Conservation (phyloP, 2,797 vertebrate species). For the Ciconia nigra region DNA sequence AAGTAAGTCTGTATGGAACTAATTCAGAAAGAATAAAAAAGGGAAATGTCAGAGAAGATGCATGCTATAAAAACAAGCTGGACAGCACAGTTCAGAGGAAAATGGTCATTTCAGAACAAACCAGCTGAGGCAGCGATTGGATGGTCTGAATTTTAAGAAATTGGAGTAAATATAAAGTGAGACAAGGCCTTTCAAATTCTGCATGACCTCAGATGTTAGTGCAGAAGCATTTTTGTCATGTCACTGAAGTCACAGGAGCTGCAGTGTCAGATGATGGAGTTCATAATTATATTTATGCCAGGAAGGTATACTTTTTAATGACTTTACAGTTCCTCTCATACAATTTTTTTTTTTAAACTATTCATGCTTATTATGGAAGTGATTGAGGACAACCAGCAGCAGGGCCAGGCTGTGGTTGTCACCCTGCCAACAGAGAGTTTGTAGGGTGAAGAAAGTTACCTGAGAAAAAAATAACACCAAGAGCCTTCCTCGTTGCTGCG, state of each 20-base stretch:
- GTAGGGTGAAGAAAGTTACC: background rate
- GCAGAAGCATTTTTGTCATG: background rate
- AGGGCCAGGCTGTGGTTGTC: background rate
- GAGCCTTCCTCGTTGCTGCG: accelerated
- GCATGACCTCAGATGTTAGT: background rate
- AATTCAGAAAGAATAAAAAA: background rate
- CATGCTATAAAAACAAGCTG: background rate
- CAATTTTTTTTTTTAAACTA: background rate
- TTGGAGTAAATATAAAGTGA: background rate
- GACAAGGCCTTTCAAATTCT: background rate
- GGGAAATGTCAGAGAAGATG: background rate
- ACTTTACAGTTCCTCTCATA: background rate
- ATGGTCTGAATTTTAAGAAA: background rate
- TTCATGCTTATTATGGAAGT: background rate
- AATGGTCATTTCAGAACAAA: background rate
- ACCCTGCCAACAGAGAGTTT: background rate
- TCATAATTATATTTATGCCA: background rate
- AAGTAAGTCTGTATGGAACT: background rate
- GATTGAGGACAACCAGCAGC: background rate
- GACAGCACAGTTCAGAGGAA: background rate
- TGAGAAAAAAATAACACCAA: background rate
- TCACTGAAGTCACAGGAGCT: background rate
- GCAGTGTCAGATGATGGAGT: background rate
- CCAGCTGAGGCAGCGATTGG: background rate
- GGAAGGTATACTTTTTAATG: slow-evolving; percentile 11